Evolutionary conservation across 2,113 vertebrate genomes (phyloP), one percentile per base, ranked within the genome.

Genomic region (Alligator sinensis): DNA sequence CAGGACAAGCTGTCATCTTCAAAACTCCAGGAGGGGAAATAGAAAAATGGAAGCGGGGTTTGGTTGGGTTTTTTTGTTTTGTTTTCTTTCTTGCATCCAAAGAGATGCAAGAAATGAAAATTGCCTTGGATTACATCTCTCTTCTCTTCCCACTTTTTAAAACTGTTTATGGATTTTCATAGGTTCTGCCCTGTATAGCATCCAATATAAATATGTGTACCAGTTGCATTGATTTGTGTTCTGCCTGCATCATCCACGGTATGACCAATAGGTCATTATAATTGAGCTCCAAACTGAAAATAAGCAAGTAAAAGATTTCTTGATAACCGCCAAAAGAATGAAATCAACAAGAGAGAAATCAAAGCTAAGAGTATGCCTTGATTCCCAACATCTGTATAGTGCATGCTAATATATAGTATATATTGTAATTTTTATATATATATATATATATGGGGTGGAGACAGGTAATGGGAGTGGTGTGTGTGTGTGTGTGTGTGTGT

Each of bases 211-310:
- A n/a, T 77, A 70, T 93, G 86, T 22, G 66, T 25, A 86, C 91
- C 66, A 14, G 76, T 66, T 93, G 30, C 72, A 92, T 2, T 88
- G 94, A 92, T 93, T 92, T 95, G 89, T 95, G 84, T 80, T 66
- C 91, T 91, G 86, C 79, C 84, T 1, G 55, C 4, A 1, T 95
- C 89, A 97, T 95, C 93, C 86, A 96, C 91, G 89, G 62, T 59
- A 70, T 88, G 94, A n/a, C 62, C 94, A 91, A 72, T 92, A 63
- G 82, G 89, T 93, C 83, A 78, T 95, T 95, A 82, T 93, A 96
- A 96, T 60, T 90, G 93, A 96, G 86, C 86, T 96, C 89, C 72
- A 91, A 88, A 88, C 82, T 93, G 89, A 94, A 95, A 91, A 93
- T 92, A 96, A 92, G 75, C 76, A 92, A 90, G 87, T 62, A 91